These are phyloP conservation scores for Selenia dentaria DNA, from an alignment of 2,888 invertebrate species.

Conservation along the genomic window DNA sequence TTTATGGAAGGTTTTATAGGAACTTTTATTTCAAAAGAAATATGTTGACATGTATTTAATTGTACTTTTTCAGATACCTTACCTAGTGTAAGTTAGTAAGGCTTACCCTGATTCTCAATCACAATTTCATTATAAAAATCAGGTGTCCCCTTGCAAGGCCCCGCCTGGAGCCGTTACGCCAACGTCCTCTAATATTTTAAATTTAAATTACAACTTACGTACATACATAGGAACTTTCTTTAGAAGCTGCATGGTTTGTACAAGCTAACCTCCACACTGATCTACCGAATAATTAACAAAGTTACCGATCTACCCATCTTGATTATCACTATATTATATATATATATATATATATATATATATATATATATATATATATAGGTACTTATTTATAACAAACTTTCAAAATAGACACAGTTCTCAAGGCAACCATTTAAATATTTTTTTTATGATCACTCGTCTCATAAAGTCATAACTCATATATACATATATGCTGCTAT, in stretches of 20 bases:
- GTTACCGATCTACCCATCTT: conserved; percentile 64
- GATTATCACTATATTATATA: too few species aligned
- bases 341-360: too few species aligned
- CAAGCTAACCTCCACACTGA: conserved; percentile 84
- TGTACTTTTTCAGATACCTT: conserved; percentile 27
- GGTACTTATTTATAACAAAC: too few species aligned
- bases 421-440: too few species aligned
- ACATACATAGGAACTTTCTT: conserved; percentile 85
- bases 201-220: conserved; percentile 83
- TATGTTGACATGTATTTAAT: conserved; percentile 2
- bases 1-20: conserved; percentile 49
- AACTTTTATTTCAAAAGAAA: conserved; percentile 42
- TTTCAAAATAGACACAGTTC: too few species aligned
- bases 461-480: too few species aligned
- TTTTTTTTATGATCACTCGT: too few species aligned
- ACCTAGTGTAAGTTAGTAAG: conserved; percentile 46
- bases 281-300: conserved; percentile 81
- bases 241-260: conserved; percentile 85
- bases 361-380: too few species aligned
- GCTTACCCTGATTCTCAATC: conserved; percentile 73
- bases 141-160: conserved; percentile 47
- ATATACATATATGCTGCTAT: too few species aligned
- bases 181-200: conserved; percentile 74
- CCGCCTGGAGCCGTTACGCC: conserved; percentile 56
- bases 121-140: conserved; percentile 63